Base-by-base conservation (phyloP, 2,888 invertebrate genomes). In the Lasiommata megera region DNA sequence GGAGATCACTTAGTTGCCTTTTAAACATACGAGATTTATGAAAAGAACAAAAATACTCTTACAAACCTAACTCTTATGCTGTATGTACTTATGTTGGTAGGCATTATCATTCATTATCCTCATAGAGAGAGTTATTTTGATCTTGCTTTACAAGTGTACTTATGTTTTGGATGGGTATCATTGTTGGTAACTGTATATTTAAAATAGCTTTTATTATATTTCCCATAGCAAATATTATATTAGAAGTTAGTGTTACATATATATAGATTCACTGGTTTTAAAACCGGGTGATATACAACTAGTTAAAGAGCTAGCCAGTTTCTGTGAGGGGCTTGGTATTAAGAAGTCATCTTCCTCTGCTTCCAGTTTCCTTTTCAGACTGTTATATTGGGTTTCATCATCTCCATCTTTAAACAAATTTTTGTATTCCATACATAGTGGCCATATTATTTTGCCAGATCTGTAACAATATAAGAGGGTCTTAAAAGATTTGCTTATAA, bases 401-500 rank as follows among this genome's bases (percentile, higher is more conserved):
- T 83, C 82, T 1, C 80, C 80, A 8, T 82, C 80, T 12, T 79
- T 85, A 6, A 78, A 64, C 72, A 84, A 83, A 63, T 90, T 88
- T 71, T 92, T 89, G 69, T 92, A 92, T 63, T 92, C 91, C 67
- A 89, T 82, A 73, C 92, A 92, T 5, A 91, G 73, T 0, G 91
- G 91, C 82, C 88, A 85, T 56, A 92, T 86, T 67, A 80, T 85
- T 73, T 86, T 83, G 1, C 87, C 91, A 0, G 92, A 92, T 66
- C 92, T 92, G 79, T 14, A 68, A 76, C 40, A 47, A 54, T 56
- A n/a, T n/a, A n/a, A 50, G 18, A 11, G 9, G 1, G 9, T 23
- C 23, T 23, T 23, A 23, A 23, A 23, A 23, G 3, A n/a, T n/a
- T n/a, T n/a, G n/a, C n/a, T n/a, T n/a, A n/a, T n/a, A n/a, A n/a